Percentiles rank a stretch among this genome's conserved stretches.
Conservation (phyloP, 1,140 invertebrate genomes). For the Oppia nitens region DNA sequence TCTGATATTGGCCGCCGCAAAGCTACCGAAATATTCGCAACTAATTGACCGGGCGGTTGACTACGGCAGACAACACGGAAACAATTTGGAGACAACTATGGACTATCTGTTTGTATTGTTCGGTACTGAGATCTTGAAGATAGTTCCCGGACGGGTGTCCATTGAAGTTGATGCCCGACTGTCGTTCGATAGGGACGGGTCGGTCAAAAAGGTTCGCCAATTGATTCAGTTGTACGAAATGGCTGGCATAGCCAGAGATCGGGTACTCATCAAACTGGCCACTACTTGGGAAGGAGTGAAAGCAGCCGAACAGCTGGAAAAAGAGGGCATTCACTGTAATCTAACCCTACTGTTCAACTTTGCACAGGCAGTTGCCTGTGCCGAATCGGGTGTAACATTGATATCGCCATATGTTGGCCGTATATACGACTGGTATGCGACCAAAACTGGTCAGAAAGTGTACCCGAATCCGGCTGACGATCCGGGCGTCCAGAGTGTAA, state of each 20-base stretch:
- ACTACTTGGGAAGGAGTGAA: constrained; percentile 99
- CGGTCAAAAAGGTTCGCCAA: constrained; percentile 70
- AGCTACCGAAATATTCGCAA: constrained; percentile 71
- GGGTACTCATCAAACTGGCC: constrained; percentile 89
- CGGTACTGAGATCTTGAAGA: constrained; percentile 90
- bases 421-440: constrained; percentile 90
- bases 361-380: constrained; percentile 84
- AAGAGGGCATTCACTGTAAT: constrained; percentile 90
- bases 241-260: constrained; percentile 70
- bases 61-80: constrained; percentile 54
- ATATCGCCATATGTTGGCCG: constrained; percentile 81
- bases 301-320: constrained; percentile 82
- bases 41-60: constrained; percentile 74
- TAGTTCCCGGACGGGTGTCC: constrained; percentile 92
- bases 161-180: constrained; percentile 96
- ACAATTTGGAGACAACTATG: constrained; percentile 44
- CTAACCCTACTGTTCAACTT: constrained; percentile 90
- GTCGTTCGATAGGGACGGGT: constrained; percentile 83
- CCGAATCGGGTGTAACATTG: constrained; percentile 87
- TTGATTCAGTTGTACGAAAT: constrained; percentile 78
- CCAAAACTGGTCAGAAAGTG: constrained; percentile 65
- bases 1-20: constrained; percentile 78
- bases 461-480: constrained; percentile 62
- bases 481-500: constrained; percentile 86
- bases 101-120: constrained; percentile 90